A percentile compares a stretch with the other conserved stretches of the same genome.
Conservation (phyloP, 2,888 invertebrate species). For the Brachypterus glaber region DNA sequence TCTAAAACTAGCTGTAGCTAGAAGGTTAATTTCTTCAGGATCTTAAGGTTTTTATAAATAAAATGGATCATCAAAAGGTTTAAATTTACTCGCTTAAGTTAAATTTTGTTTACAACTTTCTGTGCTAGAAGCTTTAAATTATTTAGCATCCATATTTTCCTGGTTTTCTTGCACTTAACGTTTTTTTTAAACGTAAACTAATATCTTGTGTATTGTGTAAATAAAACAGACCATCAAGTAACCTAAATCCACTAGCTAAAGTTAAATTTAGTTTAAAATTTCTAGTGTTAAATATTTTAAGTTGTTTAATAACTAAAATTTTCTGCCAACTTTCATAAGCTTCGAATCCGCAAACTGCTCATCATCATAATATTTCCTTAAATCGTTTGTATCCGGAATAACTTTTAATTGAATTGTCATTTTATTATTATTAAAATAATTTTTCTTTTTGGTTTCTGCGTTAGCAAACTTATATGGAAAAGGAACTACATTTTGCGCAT, state of each 20-base stretch:
- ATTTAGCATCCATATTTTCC: background rate
- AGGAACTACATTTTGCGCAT: background rate
- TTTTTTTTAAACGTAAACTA: constrained; percentile 22
- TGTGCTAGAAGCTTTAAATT: constrained; percentile 6
- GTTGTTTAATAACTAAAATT: too few species aligned
- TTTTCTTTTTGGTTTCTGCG: background rate
- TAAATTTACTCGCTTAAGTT: constrained; percentile 10
- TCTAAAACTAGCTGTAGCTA: constrained; percentile 49
- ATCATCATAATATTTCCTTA: too few species aligned
- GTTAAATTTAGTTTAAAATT: too few species aligned
- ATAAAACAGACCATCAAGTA: too few species aligned
- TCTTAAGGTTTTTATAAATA: constrained; percentile 62
- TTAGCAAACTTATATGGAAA: background rate
- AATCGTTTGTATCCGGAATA: too few species aligned
- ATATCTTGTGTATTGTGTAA: constrained; percentile 36
- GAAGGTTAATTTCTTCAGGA: constrained; percentile 63
- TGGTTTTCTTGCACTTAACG: constrained; percentile 7
- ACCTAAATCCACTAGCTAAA: too few species aligned
- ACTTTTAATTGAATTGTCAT: too few species aligned
- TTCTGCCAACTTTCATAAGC: too few species aligned
- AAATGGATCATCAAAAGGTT: constrained; percentile 51
- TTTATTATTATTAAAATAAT: too few species aligned
- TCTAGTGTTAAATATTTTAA: too few species aligned
- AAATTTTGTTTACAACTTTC: constrained; percentile 8
- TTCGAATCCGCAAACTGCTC: too few species aligned